phyloP scores from a whole-genome alignment of 2,113 vertebrate genomes.

The Felis chaus region DNA sequence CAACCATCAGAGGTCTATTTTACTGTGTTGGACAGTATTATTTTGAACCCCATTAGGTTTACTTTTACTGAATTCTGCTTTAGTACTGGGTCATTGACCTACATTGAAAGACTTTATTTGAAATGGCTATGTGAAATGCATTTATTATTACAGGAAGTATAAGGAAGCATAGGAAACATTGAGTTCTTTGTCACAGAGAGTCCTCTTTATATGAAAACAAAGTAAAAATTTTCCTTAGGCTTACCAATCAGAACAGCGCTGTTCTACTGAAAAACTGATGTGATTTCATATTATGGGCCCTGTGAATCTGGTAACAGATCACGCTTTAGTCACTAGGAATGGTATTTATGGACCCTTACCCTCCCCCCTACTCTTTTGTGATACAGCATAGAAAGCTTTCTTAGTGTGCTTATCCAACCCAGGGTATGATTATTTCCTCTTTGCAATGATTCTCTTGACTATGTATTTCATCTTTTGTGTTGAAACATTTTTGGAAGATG shows the following conservation, averaged over 20 bases:
- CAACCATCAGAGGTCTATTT: background rate
- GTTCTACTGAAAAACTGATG: constrained; percentile 55
- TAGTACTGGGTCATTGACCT: constrained; percentile 27
- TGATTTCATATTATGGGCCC: constrained; percentile 44
- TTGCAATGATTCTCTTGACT: background rate
- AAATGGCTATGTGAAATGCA: constrained; percentile 10
- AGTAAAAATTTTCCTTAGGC: constrained; percentile 52
- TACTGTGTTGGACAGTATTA: background rate
- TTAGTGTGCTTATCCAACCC: background rate
- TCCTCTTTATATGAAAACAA: constrained; percentile 50
- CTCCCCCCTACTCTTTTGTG: background rate
- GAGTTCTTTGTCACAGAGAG: constrained; percentile 17
- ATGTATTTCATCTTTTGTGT: background rate
- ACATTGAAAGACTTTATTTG: constrained; percentile 48
- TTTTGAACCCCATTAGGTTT: constrained; percentile 51
- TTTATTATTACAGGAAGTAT: background rate
- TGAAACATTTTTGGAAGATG: constrained; percentile 5
- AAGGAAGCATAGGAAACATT: constrained; percentile 4
- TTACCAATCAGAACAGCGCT: constrained; percentile 54
- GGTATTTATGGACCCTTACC: background rate
- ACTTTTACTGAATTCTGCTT: constrained; percentile 36
- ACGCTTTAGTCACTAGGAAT: background rate
- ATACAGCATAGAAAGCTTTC: background rate
- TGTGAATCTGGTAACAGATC: constrained; percentile 28
- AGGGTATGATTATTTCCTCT: background rate